Evolutionary conservation across 2,113 vertebrate species (phyloP), one percentile per base, ranked within the genome.

Genomic region (Benitochromis conjunctus): DNA sequence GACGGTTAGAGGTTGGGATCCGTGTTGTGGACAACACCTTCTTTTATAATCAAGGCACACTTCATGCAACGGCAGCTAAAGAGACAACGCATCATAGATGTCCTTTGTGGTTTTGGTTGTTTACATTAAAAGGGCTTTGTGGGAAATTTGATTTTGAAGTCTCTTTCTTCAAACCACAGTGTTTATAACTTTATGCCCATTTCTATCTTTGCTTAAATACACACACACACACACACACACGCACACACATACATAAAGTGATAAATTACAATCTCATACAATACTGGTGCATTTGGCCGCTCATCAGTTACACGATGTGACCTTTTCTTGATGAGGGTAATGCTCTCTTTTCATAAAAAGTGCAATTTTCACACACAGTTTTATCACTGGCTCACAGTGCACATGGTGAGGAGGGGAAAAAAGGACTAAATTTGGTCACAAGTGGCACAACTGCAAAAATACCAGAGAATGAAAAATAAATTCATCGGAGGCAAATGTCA

Each of bases 391-490:
- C 82, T 74, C 31, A 18, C 80, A 79, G 87, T 60, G 46, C 26
- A 76, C 18, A 53, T 34, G 77, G 89, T 87, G 57, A 54, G 14
- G 74, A 76, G 87, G 81, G 88, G 82, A 16, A 71, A 55, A 38
- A 86, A 74, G 86, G 92, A 84, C 84, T 91, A 91, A 88, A 93
- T 94, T 93, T 92, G 93, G 92, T 93, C 94, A 92, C 71, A 86
- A 91, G 83, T 89, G 88, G 85, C 90, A 87, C 78, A 43, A 78
- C 90, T 91, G 82, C 90, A 91, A 94, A 94, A 94, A 94, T 91
- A 94, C 91, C 93, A 94, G 91, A 94, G 90, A 94, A 89, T 93
- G 92, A 92, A 94, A 95, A 95, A 94, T 94, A 92, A 86, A 93
- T 94, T 94, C 79, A 80, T 71, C 82, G 84, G 82, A 87, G 94